Base-by-base conservation (phyloP, 2,797 vertebrate species). In the Falco columbarius region DNA sequence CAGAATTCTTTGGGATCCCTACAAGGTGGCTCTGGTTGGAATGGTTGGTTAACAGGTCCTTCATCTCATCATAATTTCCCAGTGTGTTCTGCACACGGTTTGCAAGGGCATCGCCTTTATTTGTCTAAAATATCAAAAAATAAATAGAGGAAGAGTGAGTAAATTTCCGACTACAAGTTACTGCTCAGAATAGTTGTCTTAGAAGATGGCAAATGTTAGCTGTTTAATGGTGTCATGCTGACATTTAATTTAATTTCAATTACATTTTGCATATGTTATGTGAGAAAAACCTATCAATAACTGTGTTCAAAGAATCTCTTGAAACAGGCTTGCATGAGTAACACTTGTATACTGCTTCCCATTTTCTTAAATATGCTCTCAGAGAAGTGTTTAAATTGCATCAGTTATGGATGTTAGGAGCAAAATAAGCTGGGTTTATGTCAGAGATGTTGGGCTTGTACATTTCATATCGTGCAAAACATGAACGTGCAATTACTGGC, bases 21-120 rank as follows among this genome's bases (percentile, higher is more conserved):
- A 99, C 99, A 93, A 99, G 98, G 95, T 99, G 99, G 96, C 99
- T 99, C 98, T 99, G 99, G 97, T 99, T 99, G 77, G 99, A 99
- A 93, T 99, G 99, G 97, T 98, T 99, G 90, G 99, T 99, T 97
- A 99, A 93, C 83, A 99, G 98, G 96, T 99, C 99, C 96, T 99
- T 99, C 99, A 99, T 99, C 97, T 99, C 99, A 92, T 99, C 99
- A 23, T 99, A 99, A 96, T 99, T 99, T 95, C 99, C 99, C 98
- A 99, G 90, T 1, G 99, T 99, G 97, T 99, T 99, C 98, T 99
- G 99, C 95, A 99, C 99, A 59, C 99, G 98, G 96, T 98, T 99
- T 94, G 99, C 99, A 98, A 99, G 98, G 27, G 99, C 99, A 66
- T 99, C 99, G 10, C 99, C 99, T 98, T 99, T 99, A 98, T 98